Evolutionary conservation across 2,888 invertebrate genomes (phyloP).

Genomic region (Leptopilina drosophilae): DNA sequence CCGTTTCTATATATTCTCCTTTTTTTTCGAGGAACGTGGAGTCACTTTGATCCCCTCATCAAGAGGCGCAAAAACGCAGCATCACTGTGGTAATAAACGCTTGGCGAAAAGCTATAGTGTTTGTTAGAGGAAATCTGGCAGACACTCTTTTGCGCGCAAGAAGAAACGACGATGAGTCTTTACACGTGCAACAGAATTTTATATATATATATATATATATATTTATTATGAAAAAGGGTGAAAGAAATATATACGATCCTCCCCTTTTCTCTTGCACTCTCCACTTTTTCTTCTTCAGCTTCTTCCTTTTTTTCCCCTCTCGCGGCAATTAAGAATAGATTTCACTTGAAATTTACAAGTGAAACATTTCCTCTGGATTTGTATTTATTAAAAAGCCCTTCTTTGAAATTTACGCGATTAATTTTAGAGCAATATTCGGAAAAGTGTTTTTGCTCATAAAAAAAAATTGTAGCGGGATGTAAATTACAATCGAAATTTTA

Average conservation of each 20-base stretch:
- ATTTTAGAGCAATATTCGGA: neutral
- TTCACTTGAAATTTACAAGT: conserved; percentile 3
- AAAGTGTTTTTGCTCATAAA: too few relatives aligned
- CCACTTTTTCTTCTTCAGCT: too few relatives aligned
- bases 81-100: conserved; percentile 31
- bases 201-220: too few relatives aligned
- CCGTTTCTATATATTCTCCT: too few relatives aligned
- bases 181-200: conserved; percentile 19
- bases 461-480: too few relatives aligned
- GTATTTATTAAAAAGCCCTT: neutral
- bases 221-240: conserved; percentile 27
- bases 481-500: too few relatives aligned
- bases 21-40: neutral
- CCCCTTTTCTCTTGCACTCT: neutral
- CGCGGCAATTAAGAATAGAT: conserved; percentile 29
- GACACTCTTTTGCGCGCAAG: conserved; percentile 12
- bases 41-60: conserved; percentile 30
- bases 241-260: conserved; percentile 16
- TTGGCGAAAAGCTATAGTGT: conserved; percentile 31
- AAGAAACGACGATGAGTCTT: conserved; percentile 22
- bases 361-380: conserved; percentile 4
- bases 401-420: neutral
- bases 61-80: conserved; percentile 2
- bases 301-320: too few relatives aligned
- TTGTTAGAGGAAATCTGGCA: conserved; percentile 34